phyloP scores from a whole-genome alignment of 2,797 vertebrate species.

The Loris lydekkerianus region DNA sequence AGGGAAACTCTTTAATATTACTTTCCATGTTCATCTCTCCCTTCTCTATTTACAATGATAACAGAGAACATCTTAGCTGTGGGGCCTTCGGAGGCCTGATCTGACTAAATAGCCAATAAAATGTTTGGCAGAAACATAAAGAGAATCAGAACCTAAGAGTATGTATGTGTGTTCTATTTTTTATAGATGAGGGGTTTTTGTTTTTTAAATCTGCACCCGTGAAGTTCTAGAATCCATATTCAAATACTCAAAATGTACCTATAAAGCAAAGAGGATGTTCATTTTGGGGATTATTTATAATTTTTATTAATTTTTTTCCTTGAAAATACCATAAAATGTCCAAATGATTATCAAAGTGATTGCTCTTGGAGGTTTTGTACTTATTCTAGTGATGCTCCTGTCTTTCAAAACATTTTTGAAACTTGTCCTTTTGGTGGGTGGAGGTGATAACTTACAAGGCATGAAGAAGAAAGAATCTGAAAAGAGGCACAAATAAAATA shows the following conservation, averaged over 20 bases:
- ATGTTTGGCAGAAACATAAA: slow-evolving; percentile 21
- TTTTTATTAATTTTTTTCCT: neutral
- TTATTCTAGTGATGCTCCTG: neutral
- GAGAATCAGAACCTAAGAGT: neutral
- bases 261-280: neutral
- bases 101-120: slow-evolving; percentile 18
- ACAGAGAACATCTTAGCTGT: neutral
- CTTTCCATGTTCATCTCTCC: neutral
- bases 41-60: neutral
- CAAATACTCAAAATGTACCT: slow-evolving; percentile 17
- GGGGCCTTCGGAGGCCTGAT: neutral
- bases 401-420: slow-evolving; percentile 26
- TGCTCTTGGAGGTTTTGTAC: neutral
- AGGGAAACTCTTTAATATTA: neutral
- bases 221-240: neutral
- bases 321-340: neutral
- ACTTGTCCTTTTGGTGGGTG: neutral
- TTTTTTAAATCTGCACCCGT: neutral
- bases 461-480: neutral
- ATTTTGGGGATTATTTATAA: neutral
- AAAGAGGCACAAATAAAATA: neutral
- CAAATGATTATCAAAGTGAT: neutral
- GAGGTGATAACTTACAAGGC: neutral
- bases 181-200: neutral
- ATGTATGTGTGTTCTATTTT: neutral